Evolutionary conservation across 2,113 vertebrate species (phyloP), one percentile per base, ranked within the genome.

Genomic region (Psettodes erumei): DNA sequence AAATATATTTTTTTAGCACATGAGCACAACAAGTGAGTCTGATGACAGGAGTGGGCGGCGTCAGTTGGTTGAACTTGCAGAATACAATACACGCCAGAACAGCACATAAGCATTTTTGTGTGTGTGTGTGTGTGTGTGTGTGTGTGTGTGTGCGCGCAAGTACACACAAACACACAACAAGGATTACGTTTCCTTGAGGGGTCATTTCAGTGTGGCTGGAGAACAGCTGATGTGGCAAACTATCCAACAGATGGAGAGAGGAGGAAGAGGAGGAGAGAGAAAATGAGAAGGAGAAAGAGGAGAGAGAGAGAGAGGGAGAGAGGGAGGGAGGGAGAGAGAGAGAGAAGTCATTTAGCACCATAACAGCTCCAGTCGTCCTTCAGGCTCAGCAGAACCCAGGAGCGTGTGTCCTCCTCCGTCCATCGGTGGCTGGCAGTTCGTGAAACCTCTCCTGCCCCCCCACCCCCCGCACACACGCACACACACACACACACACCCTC

Each of bases 191-290:
- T 92, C 90, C 89, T 88, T 87, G 79, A 90, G 84, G 83, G 90
- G 89, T 91, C 86, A 91, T 91, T 90, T 86, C 76, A 62, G 77
- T 68, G 82, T 85, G 75, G 86, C 61, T 64, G 25, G 74, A 89
- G 79, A 90, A 90, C 82, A 92, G 91, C 89, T 91, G 91, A 92
- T 81, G 88, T 85, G 67, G 90, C 91, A 90, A 90, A 90, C 70
- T 69, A 70, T 59, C 86, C 77, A 81, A 76, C 67, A 90, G 81
- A 75, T 65, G 69, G 83, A 79, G 62, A 87, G 75, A 78, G 45
- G 43, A 60, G 77, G 77, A 56, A 11, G 48, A 63, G 56, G 69
- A 27, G 50, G 40, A 64, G 67, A 61, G 50, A 72, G 79, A 12
- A 77, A 75, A 64, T 61, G 60, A 60, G 73, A 27, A 51, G 51